A percentile compares a stretch with the other conserved stretches of the same genome.
phyloP scores from a whole-genome alignment of 2,113 vertebrate species.

The Hippocampus mohnikei region DNA sequence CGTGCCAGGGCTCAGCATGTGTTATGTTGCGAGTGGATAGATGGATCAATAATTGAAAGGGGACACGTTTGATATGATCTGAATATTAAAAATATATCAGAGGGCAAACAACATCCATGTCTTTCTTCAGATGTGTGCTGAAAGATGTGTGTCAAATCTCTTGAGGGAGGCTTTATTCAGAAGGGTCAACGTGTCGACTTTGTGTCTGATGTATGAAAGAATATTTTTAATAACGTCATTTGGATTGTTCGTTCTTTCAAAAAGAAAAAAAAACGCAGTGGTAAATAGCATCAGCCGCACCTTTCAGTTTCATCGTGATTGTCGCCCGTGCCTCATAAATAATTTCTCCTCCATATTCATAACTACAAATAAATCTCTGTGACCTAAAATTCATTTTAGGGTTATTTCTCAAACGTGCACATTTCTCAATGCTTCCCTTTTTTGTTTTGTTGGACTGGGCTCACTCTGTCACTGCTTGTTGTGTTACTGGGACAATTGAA shows the following conservation, averaged over 20 bases:
- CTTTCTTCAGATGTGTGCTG: slow-evolving; percentile 66
- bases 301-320: slow-evolving; percentile 59
- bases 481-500: slow-evolving; percentile 43
- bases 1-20: slow-evolving; percentile 58
- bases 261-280: slow-evolving; percentile 15
- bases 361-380: slow-evolving; percentile 48
- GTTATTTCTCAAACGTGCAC: slow-evolving; percentile 34
- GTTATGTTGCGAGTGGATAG: slow-evolving; percentile 57
- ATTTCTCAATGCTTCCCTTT: slow-evolving; percentile 20
- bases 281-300: slow-evolving; percentile 44
- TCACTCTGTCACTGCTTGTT: slow-evolving; percentile 45
- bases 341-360: slow-evolving; percentile 55
- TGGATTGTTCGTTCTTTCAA: slow-evolving; percentile 39
- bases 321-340: slow-evolving; percentile 39
- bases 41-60: slow-evolving; percentile 71
- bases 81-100: slow-evolving; percentile 74
- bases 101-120: slow-evolving; percentile 65
- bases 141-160: slow-evolving; percentile 70
- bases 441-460: slow-evolving; percentile 36
- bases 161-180: slow-evolving; percentile 63
- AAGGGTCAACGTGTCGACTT: slow-evolving; percentile 63
- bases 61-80: slow-evolving; percentile 67
- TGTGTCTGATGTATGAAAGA: slow-evolving; percentile 60
- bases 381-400: slow-evolving; percentile 52
- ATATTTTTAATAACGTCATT: slow-evolving; percentile 34